Base-by-base conservation (phyloP, 2,113 vertebrate genomes). In the Kobus ellipsiprymnus region DNA sequence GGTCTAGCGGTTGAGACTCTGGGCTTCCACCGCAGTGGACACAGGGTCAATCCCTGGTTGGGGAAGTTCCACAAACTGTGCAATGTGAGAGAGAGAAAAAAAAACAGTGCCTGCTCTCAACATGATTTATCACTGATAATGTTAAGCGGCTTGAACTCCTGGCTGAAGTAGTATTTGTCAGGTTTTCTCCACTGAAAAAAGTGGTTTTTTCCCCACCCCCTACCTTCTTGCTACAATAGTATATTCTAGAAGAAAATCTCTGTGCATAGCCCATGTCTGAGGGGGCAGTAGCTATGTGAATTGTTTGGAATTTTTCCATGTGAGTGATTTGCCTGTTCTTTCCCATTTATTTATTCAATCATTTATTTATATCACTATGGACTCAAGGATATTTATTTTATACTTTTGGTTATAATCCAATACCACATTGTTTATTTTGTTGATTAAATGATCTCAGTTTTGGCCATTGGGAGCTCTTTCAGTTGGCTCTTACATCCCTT, bases 401-500 rank as follows among this genome's bases (percentile, higher is more conserved):
- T 90, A 44, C 23, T 95, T 96, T 89, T 88, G 36, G 30, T 81
- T 96, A 83, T 83, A 92, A 97, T 93, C 62, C 46, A 89, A 27
- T 27, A 40, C 12, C 17, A 30, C n/a, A 67, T 55, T 77, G 62
- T 82, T 57, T 57, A 74, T 92, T 80, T 60, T 85, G 29, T 93
- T 82, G 15, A 40, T 81, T 50, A 74, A 62, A 85, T 93, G 54
- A 11, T 77, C 55, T 48, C 29, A 36, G 4, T 3, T 85, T 96
- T 81, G 55, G 46, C 23, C 46, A 83, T 17, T 33, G n/a, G 46
- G 48, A 57, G 16, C 50, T 77, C 64, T 85, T 81, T 81, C 2
- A 48, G 50, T 59, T 82, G 40, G 30, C 27, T 16, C 48, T 25
- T 27, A 33, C 7, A 29, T 97, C 67, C 46, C 21, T 87, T 60